Evolutionary conservation across 2,888 invertebrate species (phyloP).

Genomic region (Pachydiplax longipennis): DNA sequence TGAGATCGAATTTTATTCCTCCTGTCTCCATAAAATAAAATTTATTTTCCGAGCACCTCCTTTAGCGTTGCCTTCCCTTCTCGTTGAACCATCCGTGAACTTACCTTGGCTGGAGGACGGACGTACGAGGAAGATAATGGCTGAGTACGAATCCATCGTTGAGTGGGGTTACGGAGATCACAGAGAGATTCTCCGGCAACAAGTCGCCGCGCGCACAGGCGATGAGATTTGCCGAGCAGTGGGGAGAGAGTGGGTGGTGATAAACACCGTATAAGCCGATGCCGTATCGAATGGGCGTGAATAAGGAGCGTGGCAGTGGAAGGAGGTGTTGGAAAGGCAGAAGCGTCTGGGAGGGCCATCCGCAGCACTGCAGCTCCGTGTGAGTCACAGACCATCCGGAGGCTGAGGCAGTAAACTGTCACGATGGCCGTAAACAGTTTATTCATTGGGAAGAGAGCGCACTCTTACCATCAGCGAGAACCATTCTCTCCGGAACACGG

Average conservation of each 20-base stretch:
- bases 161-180: neutral
- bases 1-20: no score
- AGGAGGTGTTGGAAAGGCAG: neutral
- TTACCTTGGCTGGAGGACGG: neutral
- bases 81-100: no score
- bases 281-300: neutral
- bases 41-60: neutral
- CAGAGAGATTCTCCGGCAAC: neutral
- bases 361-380: neutral
- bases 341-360: neutral
- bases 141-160: neutral
- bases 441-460: conserved; percentile 8
- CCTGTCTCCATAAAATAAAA: no score
- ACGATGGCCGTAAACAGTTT: conserved; percentile 26
- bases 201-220: neutral
- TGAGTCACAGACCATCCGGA: conserved; percentile 13
- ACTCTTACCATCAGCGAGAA: neutral
- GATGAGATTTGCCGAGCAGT: neutral
- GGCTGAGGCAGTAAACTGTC: neutral
- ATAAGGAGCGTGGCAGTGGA: neutral
- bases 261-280: neutral
- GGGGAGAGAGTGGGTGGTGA: neutral
- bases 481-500: neutral
- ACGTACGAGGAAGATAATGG: neutral
- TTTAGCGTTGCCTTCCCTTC: neutral